phyloP scores from a whole-genome alignment of 2,888 invertebrate species.

The Dione vanillae region DNA sequence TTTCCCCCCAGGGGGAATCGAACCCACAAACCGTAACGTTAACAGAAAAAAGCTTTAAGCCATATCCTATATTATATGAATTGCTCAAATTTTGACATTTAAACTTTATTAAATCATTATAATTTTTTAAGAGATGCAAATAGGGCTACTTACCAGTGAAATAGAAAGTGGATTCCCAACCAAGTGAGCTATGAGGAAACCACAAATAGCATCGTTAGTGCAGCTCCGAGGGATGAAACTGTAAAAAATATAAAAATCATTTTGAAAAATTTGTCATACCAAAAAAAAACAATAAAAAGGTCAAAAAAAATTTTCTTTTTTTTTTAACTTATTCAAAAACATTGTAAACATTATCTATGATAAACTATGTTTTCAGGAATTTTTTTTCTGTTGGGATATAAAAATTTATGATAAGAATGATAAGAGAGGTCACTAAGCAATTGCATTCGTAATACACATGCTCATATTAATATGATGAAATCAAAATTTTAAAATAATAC shows the following conservation, averaged over 20 bases:
- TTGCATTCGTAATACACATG: not conserved
- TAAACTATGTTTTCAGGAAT: not conserved
- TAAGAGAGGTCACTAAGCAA: not conserved
- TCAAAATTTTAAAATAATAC: not conserved
- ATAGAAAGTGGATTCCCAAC: conserved; percentile 96
- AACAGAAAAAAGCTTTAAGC: no score
- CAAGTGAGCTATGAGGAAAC: conserved; percentile 90
- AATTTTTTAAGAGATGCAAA: not conserved
- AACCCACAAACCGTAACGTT: no score
- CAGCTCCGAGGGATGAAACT: conserved; percentile 96
- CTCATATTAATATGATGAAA: conserved; percentile 5
- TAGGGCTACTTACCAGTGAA: conserved; percentile 86
- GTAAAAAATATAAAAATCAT: conserved; percentile 39
- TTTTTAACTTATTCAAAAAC: no score
- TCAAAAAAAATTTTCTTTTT: no score
- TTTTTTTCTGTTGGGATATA: not conserved
- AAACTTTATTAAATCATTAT: no score
- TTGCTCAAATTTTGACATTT: no score
- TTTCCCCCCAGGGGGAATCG: no score
- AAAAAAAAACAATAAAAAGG: no score
- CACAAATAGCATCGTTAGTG: conserved; percentile 95
- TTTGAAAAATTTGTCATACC: no score
- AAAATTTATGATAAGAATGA: not conserved
- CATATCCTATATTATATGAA: no score
- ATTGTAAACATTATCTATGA: no score